These are phyloP conservation scores for Emydocephalus ijimae DNA, from an alignment of 2,113 vertebrate genomes.

Conservation along the genomic window DNA sequence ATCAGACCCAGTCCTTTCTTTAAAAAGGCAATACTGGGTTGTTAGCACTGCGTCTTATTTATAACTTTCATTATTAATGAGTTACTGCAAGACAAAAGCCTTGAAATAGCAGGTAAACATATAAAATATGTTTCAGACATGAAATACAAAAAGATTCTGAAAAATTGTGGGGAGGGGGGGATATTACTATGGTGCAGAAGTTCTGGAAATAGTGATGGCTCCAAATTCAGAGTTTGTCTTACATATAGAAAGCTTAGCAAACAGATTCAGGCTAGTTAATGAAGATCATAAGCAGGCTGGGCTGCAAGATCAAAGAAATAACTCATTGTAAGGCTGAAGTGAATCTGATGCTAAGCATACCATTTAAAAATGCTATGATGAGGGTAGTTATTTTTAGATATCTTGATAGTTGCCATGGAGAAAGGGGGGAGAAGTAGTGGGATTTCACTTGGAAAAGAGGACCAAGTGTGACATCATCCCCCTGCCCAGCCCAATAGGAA, in stretches of 20 bases:
- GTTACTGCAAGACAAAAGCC: slow-evolving; percentile 34
- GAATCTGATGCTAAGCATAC: neutral
- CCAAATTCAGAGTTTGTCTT: neutral
- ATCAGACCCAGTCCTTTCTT: slow-evolving; percentile 44
- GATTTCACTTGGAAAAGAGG: neutral
- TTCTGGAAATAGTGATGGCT: neutral
- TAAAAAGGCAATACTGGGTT: slow-evolving; percentile 22
- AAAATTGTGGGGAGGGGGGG: neutral
- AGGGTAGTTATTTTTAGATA: neutral
- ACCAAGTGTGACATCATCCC: neutral
- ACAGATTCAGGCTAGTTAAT: neutral
- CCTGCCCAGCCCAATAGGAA: neutral
- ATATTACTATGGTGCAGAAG: slow-evolving; percentile 3
- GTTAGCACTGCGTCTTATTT: slow-evolving; percentile 26
- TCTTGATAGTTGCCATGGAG: neutral
- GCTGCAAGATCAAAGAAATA: neutral
- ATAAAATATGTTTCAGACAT: neutral
- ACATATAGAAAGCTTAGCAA: neutral
- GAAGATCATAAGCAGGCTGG: neutral
- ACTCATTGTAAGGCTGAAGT: neutral
- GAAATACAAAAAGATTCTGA: neutral
- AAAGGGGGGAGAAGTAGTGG: neutral
- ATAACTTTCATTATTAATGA: slow-evolving; percentile 51
- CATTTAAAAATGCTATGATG: neutral
- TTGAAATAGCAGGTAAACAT: slow-evolving; percentile 8